Evolutionary conservation across 2,797 vertebrate species (phyloP).

Genomic region (Sebastes glaucus): DNA sequence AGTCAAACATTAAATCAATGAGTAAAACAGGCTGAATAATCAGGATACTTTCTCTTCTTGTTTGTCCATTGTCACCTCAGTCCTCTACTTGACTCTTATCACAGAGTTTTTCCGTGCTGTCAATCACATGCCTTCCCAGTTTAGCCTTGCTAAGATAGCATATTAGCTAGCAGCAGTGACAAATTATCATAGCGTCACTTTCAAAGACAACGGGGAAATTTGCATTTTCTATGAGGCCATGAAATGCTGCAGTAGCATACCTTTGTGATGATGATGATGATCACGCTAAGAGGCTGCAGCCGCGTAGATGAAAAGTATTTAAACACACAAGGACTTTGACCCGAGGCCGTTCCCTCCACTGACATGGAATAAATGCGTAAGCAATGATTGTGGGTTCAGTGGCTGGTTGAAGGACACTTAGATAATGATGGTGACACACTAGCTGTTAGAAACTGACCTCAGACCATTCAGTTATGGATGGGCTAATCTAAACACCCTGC

Average conservation of each 20-base stretch:
- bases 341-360: background rate
- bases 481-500: background rate
- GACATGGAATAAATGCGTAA: background rate
- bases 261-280: background rate
- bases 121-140: background rate
- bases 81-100: background rate
- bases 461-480: background rate
- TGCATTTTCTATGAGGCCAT: background rate
- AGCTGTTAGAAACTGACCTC: conserved; percentile 5
- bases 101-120: background rate
- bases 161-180: background rate
- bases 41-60: too few species aligned
- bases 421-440: conserved; percentile 13
- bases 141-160: background rate
- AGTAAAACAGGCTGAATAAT: too few species aligned
- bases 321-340: background rate
- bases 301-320: background rate
- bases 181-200: rapidly evolving
- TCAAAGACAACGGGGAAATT: background rate
- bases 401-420: conserved; percentile 15
- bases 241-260: background rate
- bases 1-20: background rate
- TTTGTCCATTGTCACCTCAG: background rate
- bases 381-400: background rate
- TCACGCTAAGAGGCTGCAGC: background rate